phyloP scores from a whole-genome alignment of 2,797 vertebrate species.

The Aselliscus stoliczkanus region DNA sequence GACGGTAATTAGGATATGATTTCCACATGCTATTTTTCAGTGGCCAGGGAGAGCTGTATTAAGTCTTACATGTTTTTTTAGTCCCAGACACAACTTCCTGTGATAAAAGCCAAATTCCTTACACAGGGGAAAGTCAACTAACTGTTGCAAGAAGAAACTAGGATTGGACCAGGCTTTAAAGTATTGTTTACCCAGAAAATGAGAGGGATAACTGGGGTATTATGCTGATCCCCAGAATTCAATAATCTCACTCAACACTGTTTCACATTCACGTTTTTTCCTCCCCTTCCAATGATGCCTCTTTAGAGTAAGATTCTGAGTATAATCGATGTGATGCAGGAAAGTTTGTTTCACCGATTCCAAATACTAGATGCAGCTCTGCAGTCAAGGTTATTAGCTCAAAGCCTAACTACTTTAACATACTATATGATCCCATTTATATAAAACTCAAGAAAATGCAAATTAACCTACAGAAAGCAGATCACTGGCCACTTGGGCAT shows the following conservation, averaged over 20 bases:
- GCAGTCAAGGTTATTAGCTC: neutral
- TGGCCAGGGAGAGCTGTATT: no score
- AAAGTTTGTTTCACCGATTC: neutral
- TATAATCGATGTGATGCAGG: neutral
- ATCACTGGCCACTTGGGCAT: neutral
- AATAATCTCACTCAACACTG: neutral
- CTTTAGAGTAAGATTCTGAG: neutral
- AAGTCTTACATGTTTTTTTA: neutral
- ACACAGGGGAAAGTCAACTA: neutral
- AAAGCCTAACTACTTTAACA: neutral
- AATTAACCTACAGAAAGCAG: neutral
- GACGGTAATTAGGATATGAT: neutral
- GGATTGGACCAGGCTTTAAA: neutral
- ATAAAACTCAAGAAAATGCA: slow-evolving; percentile 7
- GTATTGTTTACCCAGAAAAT: neutral
- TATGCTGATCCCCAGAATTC: neutral
- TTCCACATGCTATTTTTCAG: neutral
- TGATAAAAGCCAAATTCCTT: neutral
- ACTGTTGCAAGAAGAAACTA: neutral
- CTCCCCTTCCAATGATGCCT: neutral
- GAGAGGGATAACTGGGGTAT: neutral
- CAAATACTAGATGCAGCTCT: neutral
- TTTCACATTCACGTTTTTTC: neutral
- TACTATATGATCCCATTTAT: neutral
- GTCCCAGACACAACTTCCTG: neutral